Conservation (phyloP, 2,797 vertebrate genomes). For the Argyrosomus regius region DNA sequence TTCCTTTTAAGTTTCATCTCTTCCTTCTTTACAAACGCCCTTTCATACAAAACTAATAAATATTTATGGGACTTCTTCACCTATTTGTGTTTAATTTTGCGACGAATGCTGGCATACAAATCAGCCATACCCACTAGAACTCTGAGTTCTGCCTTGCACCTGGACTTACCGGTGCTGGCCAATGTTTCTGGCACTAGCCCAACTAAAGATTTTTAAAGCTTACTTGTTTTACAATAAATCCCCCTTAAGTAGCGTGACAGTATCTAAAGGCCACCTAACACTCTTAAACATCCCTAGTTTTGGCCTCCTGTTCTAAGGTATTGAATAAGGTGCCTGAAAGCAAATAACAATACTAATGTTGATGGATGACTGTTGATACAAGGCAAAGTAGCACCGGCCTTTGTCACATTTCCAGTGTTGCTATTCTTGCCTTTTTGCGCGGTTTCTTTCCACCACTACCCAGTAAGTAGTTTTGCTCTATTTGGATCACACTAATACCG, state of each 20-base stretch:
- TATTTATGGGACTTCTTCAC: conserved; percentile 46
- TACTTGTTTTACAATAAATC: conserved; percentile 80
- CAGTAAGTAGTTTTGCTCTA: conserved; percentile 14
- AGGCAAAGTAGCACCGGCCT: conserved; percentile 56
- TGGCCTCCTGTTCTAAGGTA: conserved; percentile 57
- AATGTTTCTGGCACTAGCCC: conserved; percentile 67
- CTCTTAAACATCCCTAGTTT: conserved; percentile 63
- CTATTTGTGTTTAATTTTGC: conserved; percentile 66
- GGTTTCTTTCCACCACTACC: conserved; percentile 5
- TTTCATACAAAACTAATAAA: conserved; percentile 53
- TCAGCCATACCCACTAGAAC: conserved; percentile 28
- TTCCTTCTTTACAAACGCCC: neutral
- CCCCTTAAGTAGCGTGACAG: conserved; percentile 77
- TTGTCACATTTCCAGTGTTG: conserved; percentile 63
- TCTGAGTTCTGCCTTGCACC: conserved; percentile 12
- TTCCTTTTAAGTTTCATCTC: conserved; percentile 15
- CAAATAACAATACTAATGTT: conserved; percentile 78
- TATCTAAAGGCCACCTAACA: conserved; percentile 77
- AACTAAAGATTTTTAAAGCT: conserved; percentile 80
- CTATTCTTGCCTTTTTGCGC: conserved; percentile 48
- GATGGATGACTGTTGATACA: conserved; percentile 76
- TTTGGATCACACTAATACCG: conserved; percentile 51
- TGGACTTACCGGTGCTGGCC: conserved; percentile 40
- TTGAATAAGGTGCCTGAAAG: conserved; percentile 72
- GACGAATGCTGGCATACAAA: conserved; percentile 33